Evolutionary conservation across 2,797 vertebrate species (phyloP), one percentile per base, ranked within the genome.

Genomic region (Huso huso): DNA sequence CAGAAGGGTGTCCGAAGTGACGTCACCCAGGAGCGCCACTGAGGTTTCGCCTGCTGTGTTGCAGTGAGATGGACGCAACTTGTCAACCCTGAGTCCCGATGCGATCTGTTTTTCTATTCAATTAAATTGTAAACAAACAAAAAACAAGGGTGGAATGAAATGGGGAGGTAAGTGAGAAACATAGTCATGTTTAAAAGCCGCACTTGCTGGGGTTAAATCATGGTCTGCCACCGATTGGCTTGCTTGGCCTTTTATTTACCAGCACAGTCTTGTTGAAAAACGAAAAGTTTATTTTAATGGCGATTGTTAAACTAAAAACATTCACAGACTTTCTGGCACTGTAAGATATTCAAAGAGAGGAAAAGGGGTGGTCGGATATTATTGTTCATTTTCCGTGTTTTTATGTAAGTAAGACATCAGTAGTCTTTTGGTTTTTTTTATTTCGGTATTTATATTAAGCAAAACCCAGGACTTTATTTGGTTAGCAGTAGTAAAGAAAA

Each of bases 11-110:
- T 63, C 2, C 61, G 8, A 0, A 4, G 51, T 85, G 87, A 89
- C 87, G 87, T 90, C 89, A 92, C 89, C 69, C 68, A 37, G 65
- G 73, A 76, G 90, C 89, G 90, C 88, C 87, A 78, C 77, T 76
- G 23, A 4, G 2, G 23, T 37, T 37, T 37, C 23, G 2, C 23
- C 23, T 37, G 23, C 23, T 37, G 23, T 37, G 23, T 37, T 37
- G 23, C 23, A 37, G 2, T 37, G 78, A 82, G 74, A 87, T 89
- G 89, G 87, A 86, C 80, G 87, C 76, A 77, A 80, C 79, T 87
- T 76, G 78, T 74, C 74, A 86, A 81, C 84, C 83, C 83, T 78
- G 84, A 84, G 83, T 89, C 81, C n/a, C 52, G 84, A 84, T 83
- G 89, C 81, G 71, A 79, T 70, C 74, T 10, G 8, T 76, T 69